Percentiles rank a stretch among this genome's conserved stretches.
Conservation (phyloP, 2,797 vertebrate genomes). For the Oryzias dopingdopingensis region DNA sequence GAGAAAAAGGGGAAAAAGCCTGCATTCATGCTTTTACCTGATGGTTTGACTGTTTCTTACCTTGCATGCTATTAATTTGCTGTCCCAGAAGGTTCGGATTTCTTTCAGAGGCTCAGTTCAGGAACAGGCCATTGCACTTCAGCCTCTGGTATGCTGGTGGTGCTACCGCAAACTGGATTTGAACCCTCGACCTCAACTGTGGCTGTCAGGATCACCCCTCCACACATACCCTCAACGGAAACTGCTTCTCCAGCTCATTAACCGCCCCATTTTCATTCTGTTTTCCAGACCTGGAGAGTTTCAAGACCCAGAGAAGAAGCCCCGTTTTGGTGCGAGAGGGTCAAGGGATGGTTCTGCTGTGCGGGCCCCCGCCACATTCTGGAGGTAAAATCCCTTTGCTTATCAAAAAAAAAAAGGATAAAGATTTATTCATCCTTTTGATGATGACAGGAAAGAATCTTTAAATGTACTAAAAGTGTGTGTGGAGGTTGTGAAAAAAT, state of each 20-base stretch:
- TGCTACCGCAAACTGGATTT: constrained; percentile 1
- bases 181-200: constrained; percentile 7
- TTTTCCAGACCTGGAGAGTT: constrained; percentile 90
- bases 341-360: constrained; percentile 94
- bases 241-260: constrained; percentile 1
- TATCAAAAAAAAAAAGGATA: not conserved
- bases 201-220: too few species aligned
- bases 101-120: constrained; percentile 4
- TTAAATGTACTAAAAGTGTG: too few species aligned
- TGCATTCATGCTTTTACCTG: not conserved
- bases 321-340: constrained; percentile 92
- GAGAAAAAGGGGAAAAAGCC: not conserved
- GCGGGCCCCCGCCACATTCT: constrained; percentile 90
- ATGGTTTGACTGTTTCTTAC: constrained; percentile 50
- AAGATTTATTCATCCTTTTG: not conserved
- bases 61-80: constrained; percentile 7
- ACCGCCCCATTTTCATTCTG: constrained; percentile 4
- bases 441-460: too few species aligned
- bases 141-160: constrained; percentile 10
- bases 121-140: not conserved
- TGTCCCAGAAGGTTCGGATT: constrained; percentile 3
- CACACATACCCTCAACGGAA: not conserved
- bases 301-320: constrained; percentile 88
- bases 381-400: constrained; percentile 81
- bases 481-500: too few species aligned